Evolutionary conservation across 1,140 invertebrate species (phyloP).

Genomic region (Druon quercuslanigerum): DNA sequence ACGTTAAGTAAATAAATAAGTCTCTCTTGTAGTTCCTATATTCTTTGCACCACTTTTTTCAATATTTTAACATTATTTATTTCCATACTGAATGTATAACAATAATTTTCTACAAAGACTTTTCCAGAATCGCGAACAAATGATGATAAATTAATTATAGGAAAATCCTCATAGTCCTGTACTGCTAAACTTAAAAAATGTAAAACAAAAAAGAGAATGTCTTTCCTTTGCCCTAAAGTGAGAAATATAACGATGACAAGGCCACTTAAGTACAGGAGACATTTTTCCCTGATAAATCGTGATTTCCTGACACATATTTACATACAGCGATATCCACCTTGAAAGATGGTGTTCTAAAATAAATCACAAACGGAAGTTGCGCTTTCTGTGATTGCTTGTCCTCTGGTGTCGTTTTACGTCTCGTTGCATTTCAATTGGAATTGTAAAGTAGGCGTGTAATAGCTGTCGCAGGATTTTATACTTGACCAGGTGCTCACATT

Average conservation of each 20-base stretch:
- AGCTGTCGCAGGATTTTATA: slow-evolving; percentile 1
- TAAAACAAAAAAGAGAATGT: too few relatives aligned
- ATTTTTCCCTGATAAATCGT: not conserved
- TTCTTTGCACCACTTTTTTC: too few relatives aligned
- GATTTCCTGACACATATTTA: not conserved
- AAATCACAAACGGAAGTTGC: slow-evolving; percentile 23
- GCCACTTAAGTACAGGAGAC: not conserved
- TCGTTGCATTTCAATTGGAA: slow-evolving; percentile 1
- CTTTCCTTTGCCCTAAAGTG: not conserved
- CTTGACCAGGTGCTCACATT: slow-evolving; percentile 38
- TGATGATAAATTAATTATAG: too few relatives aligned
- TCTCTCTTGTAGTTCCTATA: too few relatives aligned
- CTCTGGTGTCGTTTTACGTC: not conserved
- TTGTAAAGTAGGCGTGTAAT: slow-evolving; percentile 23
- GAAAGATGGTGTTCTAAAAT: slow-evolving; percentile 16
- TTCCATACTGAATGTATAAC: too few relatives aligned
- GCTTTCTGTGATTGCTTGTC: not conserved
- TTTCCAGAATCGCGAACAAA: too few relatives aligned
- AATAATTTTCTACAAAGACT: too few relatives aligned
- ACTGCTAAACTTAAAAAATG: too few relatives aligned
- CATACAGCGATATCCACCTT: not conserved
- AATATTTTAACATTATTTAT: too few relatives aligned
- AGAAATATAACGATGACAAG: not conserved
- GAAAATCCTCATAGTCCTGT: too few relatives aligned
- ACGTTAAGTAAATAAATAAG: too few relatives aligned